Base-by-base conservation (phyloP, 2,113 vertebrate genomes). In the Urocynchramus pylzowi region DNA sequence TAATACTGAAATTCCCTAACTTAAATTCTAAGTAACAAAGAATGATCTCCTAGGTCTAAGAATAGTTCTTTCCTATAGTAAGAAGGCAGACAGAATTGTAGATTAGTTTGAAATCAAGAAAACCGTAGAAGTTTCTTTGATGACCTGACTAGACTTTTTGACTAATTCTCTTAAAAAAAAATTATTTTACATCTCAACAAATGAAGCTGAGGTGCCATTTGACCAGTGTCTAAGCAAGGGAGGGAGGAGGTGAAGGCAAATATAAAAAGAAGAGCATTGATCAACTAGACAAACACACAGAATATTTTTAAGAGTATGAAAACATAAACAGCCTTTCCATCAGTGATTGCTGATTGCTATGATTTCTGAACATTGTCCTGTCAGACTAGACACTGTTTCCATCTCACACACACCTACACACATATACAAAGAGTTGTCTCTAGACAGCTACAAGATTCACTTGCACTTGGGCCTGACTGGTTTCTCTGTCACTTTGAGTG, bases 261-360 rank as follows among this genome's bases (percentile, higher is more conserved):
- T 45, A 61, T 26, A 50, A 61, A 90, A 92, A 96, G 56, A 96
- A 49, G 22, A 92, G 22, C 39, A 93, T 44, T 95, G 83, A 93
- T 92, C 30, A 91, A 84, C 53, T 65, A 85, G 59, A 95, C 54
- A 94, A 95, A 97, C 76, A 85, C 44, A 90, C 16, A 87, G 52
- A 41, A 39, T 59, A 37, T 64, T 81, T 92, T 92, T 61, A 67
- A 63, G 41, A 85, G 26, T 80, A 63, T 79, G 68, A 31, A 91
- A 90, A 78, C 20, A 92, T 82, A 74, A 84, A 60, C 57, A 84
- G 68, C 11, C n/a, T 80, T 80, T 69, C 87, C 84, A 54, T 90
- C 27, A 56, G 56, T 73, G 31, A 64, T 35, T 83, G n/a, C 12
- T n/a, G n/a, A n/a, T n/a, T n/a, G n/a, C n/a, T n/a, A 75, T 52